Conservation (phyloP, 2,888 invertebrate genomes). For the Phorcus lineatus region DNA sequence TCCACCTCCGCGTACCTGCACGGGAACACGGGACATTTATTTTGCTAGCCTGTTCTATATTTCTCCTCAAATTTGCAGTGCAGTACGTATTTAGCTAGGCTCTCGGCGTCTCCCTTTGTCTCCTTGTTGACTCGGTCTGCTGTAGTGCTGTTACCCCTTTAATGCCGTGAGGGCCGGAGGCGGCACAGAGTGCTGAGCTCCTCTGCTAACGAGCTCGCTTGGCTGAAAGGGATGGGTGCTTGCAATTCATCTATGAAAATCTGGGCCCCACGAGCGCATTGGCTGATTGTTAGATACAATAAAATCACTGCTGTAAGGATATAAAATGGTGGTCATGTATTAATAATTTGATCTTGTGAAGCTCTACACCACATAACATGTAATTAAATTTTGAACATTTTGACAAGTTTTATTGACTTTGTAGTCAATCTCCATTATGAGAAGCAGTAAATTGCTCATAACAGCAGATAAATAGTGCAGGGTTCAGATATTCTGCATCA, state of each 20-base stretch:
- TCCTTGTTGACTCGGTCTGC: neutral
- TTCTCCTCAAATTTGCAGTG: neutral
- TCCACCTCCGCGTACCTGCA: neutral
- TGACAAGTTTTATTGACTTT: slow-evolving; percentile 10
- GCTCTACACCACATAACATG: neutral
- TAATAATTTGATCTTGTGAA: slow-evolving; percentile 1
- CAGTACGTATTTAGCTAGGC: neutral
- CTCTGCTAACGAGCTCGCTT: slow-evolving; percentile 3
- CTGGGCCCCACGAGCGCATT: neutral
- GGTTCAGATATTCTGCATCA: too few relatives aligned
- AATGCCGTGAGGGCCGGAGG: neutral
- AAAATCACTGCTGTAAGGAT: neutral
- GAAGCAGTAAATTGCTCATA: too few relatives aligned
- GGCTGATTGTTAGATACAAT: slow-evolving; percentile 22
- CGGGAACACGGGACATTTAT: neutral
- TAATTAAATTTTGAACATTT: slow-evolving; percentile 6
- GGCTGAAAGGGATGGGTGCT: slow-evolving; percentile 16
- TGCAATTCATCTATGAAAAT: slow-evolving; percentile 17
- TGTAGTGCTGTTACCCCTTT: slow-evolving; percentile 19
- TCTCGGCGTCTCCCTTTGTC: neutral
- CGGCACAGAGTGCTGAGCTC: neutral
- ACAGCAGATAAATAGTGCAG: too few relatives aligned
- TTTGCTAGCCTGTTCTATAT: neutral
- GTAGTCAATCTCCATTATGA: neutral
- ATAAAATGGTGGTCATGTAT: slow-evolving; percentile 13